Evolutionary conservation across 2,888 invertebrate genomes (phyloP).

Genomic region (Geophilus truncorum): DNA sequence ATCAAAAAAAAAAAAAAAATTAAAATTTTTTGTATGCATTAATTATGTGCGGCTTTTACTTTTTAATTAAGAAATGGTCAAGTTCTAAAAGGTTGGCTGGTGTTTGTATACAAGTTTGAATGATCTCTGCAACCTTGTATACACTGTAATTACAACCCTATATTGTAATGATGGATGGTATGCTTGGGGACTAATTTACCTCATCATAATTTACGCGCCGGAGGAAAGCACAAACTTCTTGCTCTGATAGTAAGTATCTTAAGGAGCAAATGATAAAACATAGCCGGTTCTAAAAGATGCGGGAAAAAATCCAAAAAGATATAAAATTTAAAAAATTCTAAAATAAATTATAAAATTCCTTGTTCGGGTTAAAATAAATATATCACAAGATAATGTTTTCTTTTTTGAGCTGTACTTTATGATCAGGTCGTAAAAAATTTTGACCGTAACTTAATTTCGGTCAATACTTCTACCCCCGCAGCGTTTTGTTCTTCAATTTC

Average conservation of each 20-base stretch:
- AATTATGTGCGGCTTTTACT: not conserved
- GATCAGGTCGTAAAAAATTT: not conserved
- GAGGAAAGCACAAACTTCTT: not conserved
- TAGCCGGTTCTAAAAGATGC: not conserved
- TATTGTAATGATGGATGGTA: slow-evolving; percentile 18
- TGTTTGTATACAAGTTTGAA: not conserved
- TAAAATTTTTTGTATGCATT: not conserved
- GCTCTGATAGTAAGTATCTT: not conserved
- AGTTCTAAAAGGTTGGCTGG: not conserved
- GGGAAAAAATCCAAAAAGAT: not conserved
- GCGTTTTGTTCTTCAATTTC: not conserved
- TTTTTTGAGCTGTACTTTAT: not conserved
- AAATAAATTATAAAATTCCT: not conserved
- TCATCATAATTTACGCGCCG: slow-evolving; percentile 15
- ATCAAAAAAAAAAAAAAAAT: too few species aligned
- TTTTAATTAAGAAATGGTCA: slow-evolving; percentile 25
- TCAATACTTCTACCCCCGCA: not conserved
- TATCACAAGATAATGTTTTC: not conserved
- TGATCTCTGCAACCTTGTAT: not conserved
- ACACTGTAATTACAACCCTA: slow-evolving; percentile 3
- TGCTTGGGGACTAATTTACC: slow-evolving; percentile 19
- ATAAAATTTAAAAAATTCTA: not conserved
- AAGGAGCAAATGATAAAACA: not conserved
- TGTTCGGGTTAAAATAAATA: not conserved
- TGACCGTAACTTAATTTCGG: not conserved